Evolutionary conservation across 2,113 vertebrate genomes (phyloP), one percentile per base, ranked within the genome.

Genomic region (Grammomys surdaster): DNA sequence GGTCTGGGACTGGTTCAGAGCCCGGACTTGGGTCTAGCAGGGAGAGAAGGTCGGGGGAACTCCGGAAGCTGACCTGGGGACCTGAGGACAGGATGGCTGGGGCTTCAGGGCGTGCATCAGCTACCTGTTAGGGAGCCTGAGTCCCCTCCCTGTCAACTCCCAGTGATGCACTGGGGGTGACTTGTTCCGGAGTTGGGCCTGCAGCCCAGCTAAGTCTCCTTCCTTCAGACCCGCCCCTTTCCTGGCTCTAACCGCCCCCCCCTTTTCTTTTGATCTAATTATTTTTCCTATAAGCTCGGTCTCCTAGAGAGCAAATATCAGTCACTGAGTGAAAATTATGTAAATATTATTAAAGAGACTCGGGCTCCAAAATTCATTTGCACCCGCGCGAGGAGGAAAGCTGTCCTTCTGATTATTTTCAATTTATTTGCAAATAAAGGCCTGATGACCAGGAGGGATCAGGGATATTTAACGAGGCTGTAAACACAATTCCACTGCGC

Each of bases 371-470:
- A 99, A 99, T 99, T 99, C 99, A 99, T 99, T 99, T 99, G 99
- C 98, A 98, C 98, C 98, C 97, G 98, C 98, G 98, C 98, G 97
- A 98, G 98, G 99, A 98, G 98, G 98, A 99, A 98, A 99, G 99
- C 99, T 99, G 98, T 98, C 99, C 99, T 99, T 99, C 99, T 99
- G 99, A 99, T 99, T 99, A 99, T 99, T 99, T 99, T 99, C 99
- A 99, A 99, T 99, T 99, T 99, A 99, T 99, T 99, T 99, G 99
- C 99, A 99, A 99, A 99, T 99, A 99, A 99, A 99, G 99, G 99
- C 99, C 99, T 98, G 98, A 99, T 99, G 99, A 99, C 99, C 99
- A 99, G 98, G 99, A 99, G 99, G 99, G 99, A 99, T 99, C 98
- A 98, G 98, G 99, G 98, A 98, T 99, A 99, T 99, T 99, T 99